A percentile compares a stretch with the other conserved stretches of the same genome.
Conservation (phyloP, 53 echinoderm and acorn worm genomes). For the Luidia sarsii region DNA sequence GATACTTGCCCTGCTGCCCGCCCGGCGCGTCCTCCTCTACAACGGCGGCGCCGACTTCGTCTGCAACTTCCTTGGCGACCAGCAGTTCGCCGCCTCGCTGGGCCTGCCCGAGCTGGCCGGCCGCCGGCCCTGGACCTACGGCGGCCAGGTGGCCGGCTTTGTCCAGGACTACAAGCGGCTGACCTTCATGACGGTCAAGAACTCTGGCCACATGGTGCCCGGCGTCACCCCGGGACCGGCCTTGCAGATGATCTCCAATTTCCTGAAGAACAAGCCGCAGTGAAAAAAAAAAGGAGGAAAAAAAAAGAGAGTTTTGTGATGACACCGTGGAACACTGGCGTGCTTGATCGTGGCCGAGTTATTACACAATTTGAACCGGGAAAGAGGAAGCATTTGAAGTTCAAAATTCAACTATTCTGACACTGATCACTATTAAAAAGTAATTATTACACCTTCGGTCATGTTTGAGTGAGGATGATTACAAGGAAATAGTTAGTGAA, state of each 20-base stretch:
- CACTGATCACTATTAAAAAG: no score
- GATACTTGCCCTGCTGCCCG: conserved; percentile 57
- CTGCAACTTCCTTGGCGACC: conserved; percentile 82
- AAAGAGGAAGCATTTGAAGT: no score
- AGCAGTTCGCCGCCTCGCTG: conserved; percentile 76
- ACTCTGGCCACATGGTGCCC: conserved; percentile 87
- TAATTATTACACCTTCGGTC: no score
- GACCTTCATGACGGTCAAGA: conserved; percentile 72
- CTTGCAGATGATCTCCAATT: conserved; percentile 70
- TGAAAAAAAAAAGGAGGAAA: background rate
- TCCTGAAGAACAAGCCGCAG: conserved; percentile 66
- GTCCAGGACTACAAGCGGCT: conserved; percentile 71
- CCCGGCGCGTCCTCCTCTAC: conserved; percentile 74
- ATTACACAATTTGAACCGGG: no score
- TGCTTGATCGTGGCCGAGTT: no score
- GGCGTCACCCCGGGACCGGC: conserved; percentile 61
- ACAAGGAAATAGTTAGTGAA: no score
- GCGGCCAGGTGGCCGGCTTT: conserved; percentile 77
- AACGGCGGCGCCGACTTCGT: conserved; percentile 83
- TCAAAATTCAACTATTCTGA: background rate
- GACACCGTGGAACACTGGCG: no score
- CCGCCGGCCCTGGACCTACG: conserved; percentile 62
- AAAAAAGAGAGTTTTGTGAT: background rate
- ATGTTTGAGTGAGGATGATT: no score
- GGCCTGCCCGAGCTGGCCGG: conserved; percentile 22